Percentiles rank a stretch among this genome's conserved stretches.
These are phyloP conservation scores for Elegia similella DNA, from an alignment of 2,888 invertebrate species.

Conservation along the genomic window DNA sequence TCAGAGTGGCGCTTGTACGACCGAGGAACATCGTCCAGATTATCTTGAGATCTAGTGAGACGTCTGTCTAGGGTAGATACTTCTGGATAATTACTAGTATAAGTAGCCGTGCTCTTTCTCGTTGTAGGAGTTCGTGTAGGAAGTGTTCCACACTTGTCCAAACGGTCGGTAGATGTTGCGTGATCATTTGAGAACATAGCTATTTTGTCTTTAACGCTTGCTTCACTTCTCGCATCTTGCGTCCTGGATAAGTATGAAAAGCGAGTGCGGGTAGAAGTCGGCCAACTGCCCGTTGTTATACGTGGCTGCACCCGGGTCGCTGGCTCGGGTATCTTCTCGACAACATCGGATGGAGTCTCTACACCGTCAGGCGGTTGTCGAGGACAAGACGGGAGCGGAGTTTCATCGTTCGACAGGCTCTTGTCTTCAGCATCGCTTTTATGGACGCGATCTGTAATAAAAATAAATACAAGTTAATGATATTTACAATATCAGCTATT, in stretches of 20 bases:
- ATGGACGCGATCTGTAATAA: slow-evolving; percentile 67
- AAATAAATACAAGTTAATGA: slow-evolving; percentile 22
- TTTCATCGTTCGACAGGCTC: slow-evolving; percentile 74
- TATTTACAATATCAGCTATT: background rate
- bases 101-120: slow-evolving; percentile 54
- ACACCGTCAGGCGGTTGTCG: slow-evolving; percentile 91
- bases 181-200: slow-evolving; percentile 89
- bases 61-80: slow-evolving; percentile 67
- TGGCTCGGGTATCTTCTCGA: slow-evolving; percentile 78
- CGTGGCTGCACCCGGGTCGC: slow-evolving; percentile 63
- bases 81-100: slow-evolving; percentile 55
- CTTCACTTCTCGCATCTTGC: slow-evolving; percentile 90
- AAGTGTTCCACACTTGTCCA: slow-evolving; percentile 70
- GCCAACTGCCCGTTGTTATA: slow-evolving; percentile 49
- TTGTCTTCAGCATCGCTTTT: slow-evolving; percentile 75
- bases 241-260: slow-evolving; percentile 79
- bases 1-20: slow-evolving; percentile 60
- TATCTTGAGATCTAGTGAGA: slow-evolving; percentile 72
- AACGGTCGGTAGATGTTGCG: slow-evolving; percentile 58
- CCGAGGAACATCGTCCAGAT: slow-evolving; percentile 77
- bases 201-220: slow-evolving; percentile 92
- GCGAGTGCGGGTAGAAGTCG: slow-evolving; percentile 50
- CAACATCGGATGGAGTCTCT: slow-evolving; percentile 87
- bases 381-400: slow-evolving; percentile 81
- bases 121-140: slow-evolving; percentile 53